Evolutionary conservation across 2,888 invertebrate species (phyloP).

Genomic region (Polyommatus iphigenia): DNA sequence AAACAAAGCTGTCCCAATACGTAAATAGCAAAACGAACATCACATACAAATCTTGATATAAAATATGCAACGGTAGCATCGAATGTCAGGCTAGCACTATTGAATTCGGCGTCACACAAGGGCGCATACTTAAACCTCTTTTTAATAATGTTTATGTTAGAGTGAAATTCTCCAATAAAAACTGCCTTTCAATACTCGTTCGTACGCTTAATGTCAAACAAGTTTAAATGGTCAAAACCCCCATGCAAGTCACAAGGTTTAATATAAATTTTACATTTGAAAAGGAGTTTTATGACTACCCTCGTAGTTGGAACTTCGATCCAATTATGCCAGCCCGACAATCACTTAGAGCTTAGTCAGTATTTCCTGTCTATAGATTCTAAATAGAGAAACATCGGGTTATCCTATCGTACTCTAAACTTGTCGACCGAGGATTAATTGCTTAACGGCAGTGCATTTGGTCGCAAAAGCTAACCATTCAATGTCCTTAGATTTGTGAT

Average conservation of each 20-base stretch:
- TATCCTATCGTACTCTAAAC: constrained; percentile 67
- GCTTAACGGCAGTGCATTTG: constrained; percentile 48
- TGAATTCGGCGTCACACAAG: neutral
- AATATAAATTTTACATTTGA: too few relatives aligned
- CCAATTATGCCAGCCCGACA: neutral
- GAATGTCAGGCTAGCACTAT: neutral
- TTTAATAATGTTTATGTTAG: neutral
- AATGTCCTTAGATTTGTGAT: constrained; percentile 17
- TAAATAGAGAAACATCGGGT: constrained; percentile 42
- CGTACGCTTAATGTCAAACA: neutral
- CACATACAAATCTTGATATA: constrained; percentile 27
- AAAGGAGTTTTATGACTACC: neutral
- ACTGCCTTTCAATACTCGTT: neutral
- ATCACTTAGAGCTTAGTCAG: neutral
- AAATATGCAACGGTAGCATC: constrained; percentile 9
- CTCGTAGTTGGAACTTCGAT: neutral
- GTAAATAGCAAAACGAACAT: constrained; percentile 30
- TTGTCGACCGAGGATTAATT: constrained; percentile 58
- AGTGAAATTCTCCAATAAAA: neutral
- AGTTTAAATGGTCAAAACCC: neutral
- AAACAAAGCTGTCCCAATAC: constrained; percentile 42
- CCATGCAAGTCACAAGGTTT: neutral
- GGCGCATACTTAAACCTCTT: neutral
- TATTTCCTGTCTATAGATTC: constrained; percentile 25
- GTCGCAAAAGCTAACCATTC: constrained; percentile 36